Base-by-base conservation (phyloP, 2,797 vertebrate genomes). In the Protosalanx chinensis region DNA sequence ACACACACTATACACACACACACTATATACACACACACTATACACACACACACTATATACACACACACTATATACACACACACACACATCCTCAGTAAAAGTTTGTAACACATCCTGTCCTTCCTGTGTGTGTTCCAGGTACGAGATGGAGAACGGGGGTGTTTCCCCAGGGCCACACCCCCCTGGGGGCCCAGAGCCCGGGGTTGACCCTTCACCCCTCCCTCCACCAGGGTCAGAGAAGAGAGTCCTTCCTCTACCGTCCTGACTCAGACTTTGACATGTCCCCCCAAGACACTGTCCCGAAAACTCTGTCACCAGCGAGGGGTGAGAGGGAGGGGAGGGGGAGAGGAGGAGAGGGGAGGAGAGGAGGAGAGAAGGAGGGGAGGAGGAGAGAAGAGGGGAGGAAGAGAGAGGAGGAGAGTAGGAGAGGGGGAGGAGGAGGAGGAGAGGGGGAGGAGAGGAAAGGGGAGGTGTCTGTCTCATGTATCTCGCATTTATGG, bases 211-310 rank as follows among this genome's bases (percentile, higher is more conserved):
- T 96, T 64, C 90, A 93, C 12, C 87, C 95, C 1, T 91, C 91
- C 74, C 90, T 87, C 27, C 89, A 91, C 73, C 87, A 91, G 70
- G 91, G 93, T 80, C 94, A 95, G 89, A 93, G 95, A 29, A 87
- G 94, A 4, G 95, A 96, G 80, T 95, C 94, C 61, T 96, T 96
- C 88, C 93, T 96, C 30, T 96, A 96, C 86, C 93, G 95, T 33
- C 95, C 94, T 0, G 95, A 96, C 91, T 96, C 94, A 0, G 95
- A 96, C 89, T 95, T 92, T 5, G 95, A 96, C 88, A 93, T 94
- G 91, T 95, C 95, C 0, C 0, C 95, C 95, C 76, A 94, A 94
- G 82, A 93, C 93, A 33, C 89, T 95, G 78, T 95, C 95, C 1
- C 92, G 91, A 0, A 0, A 91, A 90, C 82, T 91, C 90, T 68